Evolutionary conservation across 2,113 vertebrate species (phyloP).

Genomic region (Brachypodius melanocephalos): DNA sequence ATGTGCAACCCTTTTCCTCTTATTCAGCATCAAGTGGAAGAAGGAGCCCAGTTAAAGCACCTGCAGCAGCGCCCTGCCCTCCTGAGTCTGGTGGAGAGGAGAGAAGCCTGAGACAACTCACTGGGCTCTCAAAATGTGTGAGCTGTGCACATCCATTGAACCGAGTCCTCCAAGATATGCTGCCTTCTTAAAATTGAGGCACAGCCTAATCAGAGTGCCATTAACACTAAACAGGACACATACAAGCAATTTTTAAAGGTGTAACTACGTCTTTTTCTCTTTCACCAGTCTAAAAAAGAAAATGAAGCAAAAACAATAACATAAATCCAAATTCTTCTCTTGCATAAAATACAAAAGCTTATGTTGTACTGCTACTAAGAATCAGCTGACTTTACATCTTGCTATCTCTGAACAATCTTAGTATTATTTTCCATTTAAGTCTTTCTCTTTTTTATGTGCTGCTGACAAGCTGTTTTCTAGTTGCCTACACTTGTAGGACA

Average conservation of each 20-base stretch:
- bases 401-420: neutral
- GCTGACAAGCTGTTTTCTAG: neutral
- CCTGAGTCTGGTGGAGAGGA: neutral
- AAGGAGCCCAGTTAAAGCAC: neutral
- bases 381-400: slow-evolving; percentile 7
- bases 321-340: neutral
- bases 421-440: neutral
- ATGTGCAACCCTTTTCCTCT: neutral
- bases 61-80: neutral
- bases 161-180: neutral
- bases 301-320: neutral
- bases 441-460: neutral
- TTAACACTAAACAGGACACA: neutral
- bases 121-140: neutral
- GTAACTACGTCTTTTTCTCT: neutral
- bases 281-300: neutral
- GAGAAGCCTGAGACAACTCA: neutral
- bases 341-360: neutral
- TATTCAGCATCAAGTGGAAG: neutral
- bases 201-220: neutral
- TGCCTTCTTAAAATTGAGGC: neutral
- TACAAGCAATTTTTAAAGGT: neutral
- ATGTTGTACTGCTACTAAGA: neutral
- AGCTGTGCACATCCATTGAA: neutral
- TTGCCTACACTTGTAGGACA: neutral